Evolutionary conservation across 2,888 invertebrate genomes (phyloP), one percentile per base, ranked within the genome.

Genomic region (Meghimatium bilineatum): DNA sequence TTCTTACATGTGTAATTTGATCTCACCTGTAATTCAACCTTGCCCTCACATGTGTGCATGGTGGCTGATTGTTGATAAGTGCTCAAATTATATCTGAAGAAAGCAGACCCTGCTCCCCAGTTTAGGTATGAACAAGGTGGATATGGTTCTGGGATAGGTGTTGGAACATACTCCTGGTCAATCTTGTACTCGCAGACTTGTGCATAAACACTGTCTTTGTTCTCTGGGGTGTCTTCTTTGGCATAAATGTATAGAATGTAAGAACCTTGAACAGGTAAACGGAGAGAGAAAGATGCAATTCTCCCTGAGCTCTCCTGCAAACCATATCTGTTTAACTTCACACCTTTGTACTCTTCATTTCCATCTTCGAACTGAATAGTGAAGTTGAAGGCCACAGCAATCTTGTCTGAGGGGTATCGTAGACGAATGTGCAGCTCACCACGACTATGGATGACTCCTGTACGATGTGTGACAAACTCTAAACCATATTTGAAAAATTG

Each of bases 161-260:
- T 69, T 20, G 87, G 76, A 0, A 90, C 88, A 29, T 88, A 89
- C 76, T 92, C 91, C 52, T 92, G 91, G 17, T 92, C 90, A 26
- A 93, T 90, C 88, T 93, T 92, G 87, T 93, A 94, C 86, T 94
- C 94, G 80, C 93, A 93, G 23, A 94, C 93, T 82, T 93, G 93
- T 60, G 93, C 92, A 85, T 93, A 94, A 32, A 93, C 92, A 82
- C 92, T 92, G 81, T 93, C 93, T 84, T 92, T 92, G 87, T 90
- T 91, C 76, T 91, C 92, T 66, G 91, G 91, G 3, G 91, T 92
- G 87, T 93, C 91, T 85, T 93, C 93, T 87, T 93, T 93, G 66
- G 93, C 94, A 83, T 93, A 94, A 86, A 94, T 91, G 87, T 93
- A 92, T 38, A 94, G 87, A 74, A 93, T 93, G 89, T 93, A 94